Conservation (phyloP, 2,113 vertebrate species). For the Cyanistes caeruleus region DNA sequence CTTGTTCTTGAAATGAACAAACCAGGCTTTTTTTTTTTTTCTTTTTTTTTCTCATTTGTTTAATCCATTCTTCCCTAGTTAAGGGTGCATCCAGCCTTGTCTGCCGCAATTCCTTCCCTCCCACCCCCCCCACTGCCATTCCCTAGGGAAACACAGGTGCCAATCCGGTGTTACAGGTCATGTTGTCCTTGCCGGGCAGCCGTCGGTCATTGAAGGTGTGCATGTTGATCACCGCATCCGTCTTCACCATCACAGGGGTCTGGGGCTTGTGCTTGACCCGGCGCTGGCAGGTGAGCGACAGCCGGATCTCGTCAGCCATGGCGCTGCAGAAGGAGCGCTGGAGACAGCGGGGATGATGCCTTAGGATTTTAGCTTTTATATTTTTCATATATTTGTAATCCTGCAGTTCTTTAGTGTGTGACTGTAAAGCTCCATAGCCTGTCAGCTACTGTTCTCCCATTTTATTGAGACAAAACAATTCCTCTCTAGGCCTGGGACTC, state of each 20-base stretch:
- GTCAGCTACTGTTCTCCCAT: neutral
- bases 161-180: conserved; percentile 91
- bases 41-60: neutral
- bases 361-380: neutral
- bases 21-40: conserved; percentile 52
- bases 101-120: neutral
- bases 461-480: neutral
- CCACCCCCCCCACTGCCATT: neutral
- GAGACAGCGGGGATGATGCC: neutral
- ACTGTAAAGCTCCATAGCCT: neutral
- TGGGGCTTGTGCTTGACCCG: conserved; percentile 92
- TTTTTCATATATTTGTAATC: neutral
- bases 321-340: conserved; percentile 99
- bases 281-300: conserved; percentile 96
- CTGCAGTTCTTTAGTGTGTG: neutral
- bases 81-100: conserved; percentile 1
- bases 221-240: conserved; percentile 97
- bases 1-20: conserved; percentile 76
- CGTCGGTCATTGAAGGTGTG: conserved; percentile 97
- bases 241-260: conserved; percentile 88
- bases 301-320: conserved; percentile 93
- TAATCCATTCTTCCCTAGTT: conserved; percentile 66
- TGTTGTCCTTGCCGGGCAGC: conserved; percentile 95
- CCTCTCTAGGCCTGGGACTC: neutral
- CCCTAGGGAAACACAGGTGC: conserved; percentile 92